Conservation (phyloP, 1,140 invertebrate genomes). For the Lepidurus arcticus region DNA sequence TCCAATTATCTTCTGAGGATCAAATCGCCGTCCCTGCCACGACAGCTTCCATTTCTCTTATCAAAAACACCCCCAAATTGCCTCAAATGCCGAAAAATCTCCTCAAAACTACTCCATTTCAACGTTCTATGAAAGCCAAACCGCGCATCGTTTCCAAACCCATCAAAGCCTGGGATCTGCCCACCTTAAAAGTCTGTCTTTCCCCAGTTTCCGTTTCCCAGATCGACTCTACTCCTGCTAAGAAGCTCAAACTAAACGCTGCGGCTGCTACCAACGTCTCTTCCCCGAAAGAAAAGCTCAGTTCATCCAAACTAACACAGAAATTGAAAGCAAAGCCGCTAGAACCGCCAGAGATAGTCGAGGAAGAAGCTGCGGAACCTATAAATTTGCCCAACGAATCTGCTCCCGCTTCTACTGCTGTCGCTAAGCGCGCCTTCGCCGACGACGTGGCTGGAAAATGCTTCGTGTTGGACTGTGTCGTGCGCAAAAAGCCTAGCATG, state of each 20-base stretch:
- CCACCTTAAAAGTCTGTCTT: not conserved
- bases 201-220: not conserved
- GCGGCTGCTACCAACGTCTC: too few relatives aligned
- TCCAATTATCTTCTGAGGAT: not conserved
- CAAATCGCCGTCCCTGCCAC: not conserved
- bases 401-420: not conserved
- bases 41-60: not conserved
- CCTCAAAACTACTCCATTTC: too few relatives aligned
- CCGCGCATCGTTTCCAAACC: not conserved
- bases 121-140: too few relatives aligned
- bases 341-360: too few relatives aligned
- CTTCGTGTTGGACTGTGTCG: not conserved
- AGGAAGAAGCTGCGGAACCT: too few relatives aligned
- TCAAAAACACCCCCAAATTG: too few relatives aligned
- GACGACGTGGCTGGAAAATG: not conserved
- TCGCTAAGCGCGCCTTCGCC: not conserved
- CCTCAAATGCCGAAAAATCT: too few relatives aligned
- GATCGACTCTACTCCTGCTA: too few relatives aligned
- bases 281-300: too few relatives aligned
- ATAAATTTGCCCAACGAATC: not conserved
- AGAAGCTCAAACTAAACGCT: too few relatives aligned
- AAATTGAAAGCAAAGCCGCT: too few relatives aligned
- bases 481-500: not conserved
- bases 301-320: too few relatives aligned
- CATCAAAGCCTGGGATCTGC: not conserved